A percentile compares a stretch with the other conserved stretches of the same genome.
Evolutionary conservation across 2,888 invertebrate species (phyloP).

Genomic region (Fragum fragum): DNA sequence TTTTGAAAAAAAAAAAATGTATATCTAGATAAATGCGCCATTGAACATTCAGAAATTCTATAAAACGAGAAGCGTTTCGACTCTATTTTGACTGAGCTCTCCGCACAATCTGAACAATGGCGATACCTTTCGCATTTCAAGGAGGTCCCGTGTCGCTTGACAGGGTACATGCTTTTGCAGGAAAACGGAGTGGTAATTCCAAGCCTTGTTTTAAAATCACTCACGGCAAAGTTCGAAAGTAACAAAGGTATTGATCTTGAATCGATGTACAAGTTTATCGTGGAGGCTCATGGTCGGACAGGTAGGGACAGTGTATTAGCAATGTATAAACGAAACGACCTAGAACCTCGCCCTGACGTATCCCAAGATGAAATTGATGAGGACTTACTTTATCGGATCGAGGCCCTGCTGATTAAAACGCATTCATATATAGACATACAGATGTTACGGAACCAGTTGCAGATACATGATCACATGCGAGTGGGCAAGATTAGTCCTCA

Average conservation of each 20-base stretch:
- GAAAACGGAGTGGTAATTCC: constrained; percentile 81
- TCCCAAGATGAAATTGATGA: constrained; percentile 81
- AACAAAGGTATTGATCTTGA: constrained; percentile 82
- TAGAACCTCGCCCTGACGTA: constrained; percentile 66
- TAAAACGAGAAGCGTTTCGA: too few relatives aligned
- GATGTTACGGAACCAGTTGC: constrained; percentile 72
- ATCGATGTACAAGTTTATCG: constrained; percentile 77
- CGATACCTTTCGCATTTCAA: too few relatives aligned
- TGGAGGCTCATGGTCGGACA: constrained; percentile 79
- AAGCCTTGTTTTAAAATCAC: constrained; percentile 74
- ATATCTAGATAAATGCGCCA: too few relatives aligned
- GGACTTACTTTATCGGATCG: constrained; percentile 81
- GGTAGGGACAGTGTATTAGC: constrained; percentile 85
- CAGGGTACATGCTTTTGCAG: too few relatives aligned
- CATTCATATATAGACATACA: constrained; percentile 78
- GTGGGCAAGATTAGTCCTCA: constrained; percentile 7
- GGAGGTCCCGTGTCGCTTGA: too few relatives aligned
- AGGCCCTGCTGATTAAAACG: constrained; percentile 77
- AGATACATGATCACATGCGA: constrained; percentile 67
- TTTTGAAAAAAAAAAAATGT: too few relatives aligned
- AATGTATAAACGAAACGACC: constrained; percentile 76
- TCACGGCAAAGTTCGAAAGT: constrained; percentile 79
- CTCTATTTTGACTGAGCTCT: too few relatives aligned
- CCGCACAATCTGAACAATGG: too few relatives aligned
- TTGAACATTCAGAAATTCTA: too few relatives aligned